Base-by-base conservation (phyloP, 2,888 invertebrate species). In the Erpobdella octoculata region DNA sequence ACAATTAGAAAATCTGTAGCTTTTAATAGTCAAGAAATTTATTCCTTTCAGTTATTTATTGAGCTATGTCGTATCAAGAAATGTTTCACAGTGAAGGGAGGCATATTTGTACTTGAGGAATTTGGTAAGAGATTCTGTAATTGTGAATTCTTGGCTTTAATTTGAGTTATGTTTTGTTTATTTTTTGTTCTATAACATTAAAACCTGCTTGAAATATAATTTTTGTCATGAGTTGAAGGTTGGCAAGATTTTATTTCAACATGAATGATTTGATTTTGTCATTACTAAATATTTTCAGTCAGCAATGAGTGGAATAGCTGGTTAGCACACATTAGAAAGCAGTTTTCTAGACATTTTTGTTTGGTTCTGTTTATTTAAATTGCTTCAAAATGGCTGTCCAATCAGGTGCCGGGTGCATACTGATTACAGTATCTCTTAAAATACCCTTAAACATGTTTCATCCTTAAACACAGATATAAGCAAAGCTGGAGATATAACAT, bases 21-120 rank as follows among this genome's bases (percentile, higher is more conserved):
- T 53, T 53, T 53, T 53, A 53, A 53, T 53, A 53, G 53, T 53
- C 28, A 28, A 28, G 53, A 53, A 53, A 53, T 53, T 71, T 72
- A 66, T 73, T 61, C 70, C 72, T 91, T 92, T 80, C 90, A 97
- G 96, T 97, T 96, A 87, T 98, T 98, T 88, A 94, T 98, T 85
- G 91, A 95, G 84, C 89, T 98, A 86, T 92, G 93, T 86, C 95
- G 96, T 86, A 98, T 98, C 86, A 90, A 95, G 86, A 98, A 97
- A 87, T 98, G 98, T 87, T 97, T 96, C 87, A 96, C 97, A 74
- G 94, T 93, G 86, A 96, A 95, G 85, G 97, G 96, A 84, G 95
- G 94, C 84, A 91, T 97, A 85, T 98, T 98, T 88, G 91, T 98
- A 83, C 88, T 98, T 85, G 98, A 98, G 87, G 97, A 98, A 89